phyloP scores from a whole-genome alignment of 92 coral and sea anemone genomes.

The Porites rus region DNA sequence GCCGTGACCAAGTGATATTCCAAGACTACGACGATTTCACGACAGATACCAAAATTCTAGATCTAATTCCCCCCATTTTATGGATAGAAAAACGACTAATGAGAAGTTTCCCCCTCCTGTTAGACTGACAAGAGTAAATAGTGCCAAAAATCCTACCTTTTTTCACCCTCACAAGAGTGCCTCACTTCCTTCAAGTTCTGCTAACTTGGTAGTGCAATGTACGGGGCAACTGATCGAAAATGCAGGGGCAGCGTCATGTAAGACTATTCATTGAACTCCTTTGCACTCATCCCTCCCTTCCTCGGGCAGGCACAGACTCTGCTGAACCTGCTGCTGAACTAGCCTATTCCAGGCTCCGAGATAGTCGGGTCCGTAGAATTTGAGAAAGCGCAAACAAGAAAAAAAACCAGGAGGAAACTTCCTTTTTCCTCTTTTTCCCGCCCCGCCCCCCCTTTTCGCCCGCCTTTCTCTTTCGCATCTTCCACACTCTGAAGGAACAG shows the following conservation, averaged over 20 bases:
- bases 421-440: too few species aligned
- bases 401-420: too few species aligned
- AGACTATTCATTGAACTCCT: background rate
- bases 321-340: too few species aligned
- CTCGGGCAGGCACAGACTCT: too few species aligned
- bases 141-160: conserved; percentile 11
- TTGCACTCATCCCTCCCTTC: background rate
- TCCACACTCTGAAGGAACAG: too few species aligned
- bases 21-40: conserved; percentile 19
- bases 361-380: too few species aligned
- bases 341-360: too few species aligned
- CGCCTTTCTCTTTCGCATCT: too few species aligned
- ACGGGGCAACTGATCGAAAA: conserved; percentile 19
- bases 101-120: background rate
- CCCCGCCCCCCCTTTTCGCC: too few species aligned
- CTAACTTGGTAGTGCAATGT: conserved; percentile 10
- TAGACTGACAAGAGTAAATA: background rate
- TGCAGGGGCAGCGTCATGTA: conserved; percentile 49
- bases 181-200: background rate
- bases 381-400: too few species aligned
- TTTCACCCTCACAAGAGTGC: background rate
- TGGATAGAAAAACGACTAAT: background rate
- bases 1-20: conserved; percentile 32
- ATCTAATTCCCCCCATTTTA: background rate
- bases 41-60: background rate